A percentile compares a stretch with the other conserved stretches of the same genome.
phyloP scores from a whole-genome alignment of 1,140 invertebrate species.

The Heliothis virescens region DNA sequence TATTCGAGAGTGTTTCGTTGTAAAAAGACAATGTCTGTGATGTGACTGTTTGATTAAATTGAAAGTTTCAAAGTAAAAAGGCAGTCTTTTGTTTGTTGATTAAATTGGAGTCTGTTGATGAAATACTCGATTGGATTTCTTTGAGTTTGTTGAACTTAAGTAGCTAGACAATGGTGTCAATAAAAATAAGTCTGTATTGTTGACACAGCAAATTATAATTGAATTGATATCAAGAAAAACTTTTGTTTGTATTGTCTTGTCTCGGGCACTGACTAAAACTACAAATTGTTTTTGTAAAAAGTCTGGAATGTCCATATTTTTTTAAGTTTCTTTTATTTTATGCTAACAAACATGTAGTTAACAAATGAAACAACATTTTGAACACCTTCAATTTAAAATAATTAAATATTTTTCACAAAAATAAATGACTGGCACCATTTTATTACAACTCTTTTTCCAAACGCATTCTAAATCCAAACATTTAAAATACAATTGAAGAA shows the following conservation, averaged over 20 bases:
- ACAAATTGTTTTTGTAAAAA: background rate
- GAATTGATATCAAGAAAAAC: slow-evolving; percentile 1
- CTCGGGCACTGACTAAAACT: background rate
- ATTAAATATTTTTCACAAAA: too few relatives aligned
- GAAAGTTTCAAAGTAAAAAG: slow-evolving; percentile 7
- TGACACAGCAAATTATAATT: background rate
- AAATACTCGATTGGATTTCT: slow-evolving; percentile 24
- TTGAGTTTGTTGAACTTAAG: slow-evolving; percentile 3
- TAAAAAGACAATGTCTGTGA: slow-evolving; percentile 15
- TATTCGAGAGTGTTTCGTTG: background rate
- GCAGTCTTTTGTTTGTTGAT: slow-evolving; percentile 26
- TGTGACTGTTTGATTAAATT: slow-evolving; percentile 28
- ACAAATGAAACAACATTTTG: too few relatives aligned
- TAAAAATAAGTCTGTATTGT: background rate
- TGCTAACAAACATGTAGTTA: too few relatives aligned
- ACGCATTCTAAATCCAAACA: too few relatives aligned
- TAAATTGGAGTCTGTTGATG: slow-evolving; percentile 16
- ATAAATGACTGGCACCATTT: too few relatives aligned
- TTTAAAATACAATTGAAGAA: background rate
- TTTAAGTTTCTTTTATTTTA: background rate
- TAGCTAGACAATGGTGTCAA: background rate
- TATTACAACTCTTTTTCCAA: too few relatives aligned
- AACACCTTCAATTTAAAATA: too few relatives aligned
- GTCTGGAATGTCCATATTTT: background rate
- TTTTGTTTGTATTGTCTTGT: background rate